Evolutionary conservation across 2,113 vertebrate species (phyloP), one percentile per base, ranked within the genome.

Genomic region (Esox niger): DNA sequence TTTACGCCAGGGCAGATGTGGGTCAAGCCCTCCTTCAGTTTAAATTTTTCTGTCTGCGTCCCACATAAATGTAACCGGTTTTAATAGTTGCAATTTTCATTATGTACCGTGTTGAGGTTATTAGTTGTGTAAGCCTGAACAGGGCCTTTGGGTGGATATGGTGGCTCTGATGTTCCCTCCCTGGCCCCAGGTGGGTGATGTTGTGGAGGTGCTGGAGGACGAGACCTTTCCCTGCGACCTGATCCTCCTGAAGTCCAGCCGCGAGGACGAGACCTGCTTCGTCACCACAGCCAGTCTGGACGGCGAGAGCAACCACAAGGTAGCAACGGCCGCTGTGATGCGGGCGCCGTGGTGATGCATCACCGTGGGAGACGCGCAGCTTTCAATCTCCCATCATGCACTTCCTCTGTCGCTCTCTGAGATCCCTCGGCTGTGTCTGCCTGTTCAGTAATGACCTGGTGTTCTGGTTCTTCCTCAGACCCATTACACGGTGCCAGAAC

Each of bases 151-250:
- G 11, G 35, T 43, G 35, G 35, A 43, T 43, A 13, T 43, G 13
- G n/a, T 32, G 49, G 66, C 58, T 62, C 73, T 21, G 20, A 10
- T 15, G 15, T 31, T 4, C 20, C n/a, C 29, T 15, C 65, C 60
- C 64, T 62, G 30, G 25, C 68, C 78, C 49, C 76, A 98, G 97
- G 97, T 98, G 63, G 97, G 97, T 29, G 96, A 98, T 83, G 91
- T 99, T 66, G 92, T 99, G 56, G 94, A 97, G 85, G 95, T 98
- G 74, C 84, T 88, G 47, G 95, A 95, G 47, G 90, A 98, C 30
- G 94, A 97, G 89, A 98, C 96, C 75, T 98, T 98, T 84, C 97
- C 96, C 78, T 99, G 97, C 90, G 97, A 98, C 86, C 91, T 99
- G 79, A 93, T 99, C 74, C 92, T 98, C 79, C 79, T 99, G 55